Base-by-base conservation (phyloP, 2,888 invertebrate species). In the Standfussiana lucernea region DNA sequence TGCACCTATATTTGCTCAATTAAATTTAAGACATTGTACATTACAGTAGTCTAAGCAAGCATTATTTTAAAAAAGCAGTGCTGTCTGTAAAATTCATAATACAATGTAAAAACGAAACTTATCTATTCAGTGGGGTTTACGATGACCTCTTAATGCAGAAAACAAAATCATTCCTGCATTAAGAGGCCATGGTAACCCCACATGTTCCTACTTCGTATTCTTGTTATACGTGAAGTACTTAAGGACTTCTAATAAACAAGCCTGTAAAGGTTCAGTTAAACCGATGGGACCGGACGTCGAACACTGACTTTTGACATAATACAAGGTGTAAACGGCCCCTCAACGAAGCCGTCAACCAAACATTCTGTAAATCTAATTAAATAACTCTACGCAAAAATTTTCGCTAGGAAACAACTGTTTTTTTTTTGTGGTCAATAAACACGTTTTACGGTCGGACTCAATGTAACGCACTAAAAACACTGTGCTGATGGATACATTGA, bases 1-100 rank as follows among this genome's bases (percentile, higher is more conserved):
- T 88, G 85, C 95, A 95, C 95, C 95, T 95, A 93, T 88, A 89
- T 90, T 95, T 95, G 95, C 95, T 95, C 95, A 95, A 95, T 90
- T 92, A 71, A 80, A 65, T 82, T 72, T 85, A 82, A 86, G 72
- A 69, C 79, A 82, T 70, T 82, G 71, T 84, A 71, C 45, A 77
- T 70, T 72, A 42, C 72, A 70, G 42, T 77, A 69, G 45, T 61
- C 67, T 68, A 74, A 64, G 61, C 4, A 56, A 61, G 18, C n/a
- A 28, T 35, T 47, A 10, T 72, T 59, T 5, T n/a, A 13, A 53
- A 47, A 35, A 68, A 72, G 24, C 42, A 68, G 66, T 64, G 62
- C 0, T 28, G 40, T 72, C 67, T 68, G 59, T 83, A 86, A 71
- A 62, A 15, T 47, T 24, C n/a, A 7, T 47, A 21, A 6, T 10